Base-by-base conservation (phyloP, 2,888 invertebrate species). In the Ormyrus rosae region DNA sequence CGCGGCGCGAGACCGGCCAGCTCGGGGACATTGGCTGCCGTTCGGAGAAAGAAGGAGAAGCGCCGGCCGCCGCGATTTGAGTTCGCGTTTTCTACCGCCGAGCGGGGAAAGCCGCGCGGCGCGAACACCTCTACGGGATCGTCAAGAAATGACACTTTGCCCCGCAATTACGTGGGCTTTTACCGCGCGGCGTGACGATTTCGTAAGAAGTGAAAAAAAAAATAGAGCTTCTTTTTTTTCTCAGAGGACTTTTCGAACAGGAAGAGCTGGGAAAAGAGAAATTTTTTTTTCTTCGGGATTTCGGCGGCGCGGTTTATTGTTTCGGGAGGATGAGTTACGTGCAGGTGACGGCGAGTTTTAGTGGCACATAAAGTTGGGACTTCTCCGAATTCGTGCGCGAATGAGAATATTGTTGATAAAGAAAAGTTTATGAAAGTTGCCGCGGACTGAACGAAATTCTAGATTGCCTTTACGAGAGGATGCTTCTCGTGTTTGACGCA, bases 61-160 rank as follows among this genome's bases (percentile, higher is more conserved):
- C 60, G 34, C 46, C 71, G 19, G 48, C 67, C 70, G 71, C 77
- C 77, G 77, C 77, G 77, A 77, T 77, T 77, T 11, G 45, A 71
- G 75, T 67, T 68, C 10, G 13, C 45, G 67, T 46, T n/a, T 11
- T 34, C 34, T 4, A 4, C 34, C 34, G 34, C 4, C 68, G 53
- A 5, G 55, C 50, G 55, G 77, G 63, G 77, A 69, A 77, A 77
- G 74, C 74, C 61, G 10, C 13, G 51, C 13, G 51, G 19, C 19
- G 34, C 34, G 34, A 34, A 4, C 34, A 4, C 34, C 4, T 34
- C 19, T 8, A 2, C 8, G 56, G 34, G 50, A 70, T 58, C 70
- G 50, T 5, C 56, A 45, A 68, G 60, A 46, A 53, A 63, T 64
- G 13, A 64, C 63, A 55, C 53, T 72, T 2, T 45, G 61, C n/a